phyloP scores from a whole-genome alignment of 2,888 invertebrate species.

The Stegana nigrithorax region DNA sequence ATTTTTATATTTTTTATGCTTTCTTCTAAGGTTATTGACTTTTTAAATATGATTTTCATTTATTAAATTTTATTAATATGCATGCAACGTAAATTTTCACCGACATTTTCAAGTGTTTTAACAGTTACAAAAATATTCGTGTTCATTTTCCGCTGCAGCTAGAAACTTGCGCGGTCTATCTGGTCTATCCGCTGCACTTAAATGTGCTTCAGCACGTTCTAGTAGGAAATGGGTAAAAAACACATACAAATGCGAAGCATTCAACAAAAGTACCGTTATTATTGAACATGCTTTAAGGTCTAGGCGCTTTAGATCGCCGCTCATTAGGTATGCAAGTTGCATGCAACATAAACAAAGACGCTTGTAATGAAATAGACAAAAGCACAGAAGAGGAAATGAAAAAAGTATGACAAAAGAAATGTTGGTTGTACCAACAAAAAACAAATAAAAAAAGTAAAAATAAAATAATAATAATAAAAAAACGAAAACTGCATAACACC shows the following conservation, averaged over 20 bases:
- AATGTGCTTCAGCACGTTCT: constrained; percentile 1
- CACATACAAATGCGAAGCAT: neutral
- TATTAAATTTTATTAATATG: no score
- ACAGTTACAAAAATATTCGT: no score
- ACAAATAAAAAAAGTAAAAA: neutral
- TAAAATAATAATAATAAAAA: neutral
- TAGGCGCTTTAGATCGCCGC: neutral
- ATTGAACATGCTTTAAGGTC: neutral
- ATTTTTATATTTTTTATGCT: no score
- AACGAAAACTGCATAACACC: constrained; percentile 8
- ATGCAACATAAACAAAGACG: constrained; percentile 9
- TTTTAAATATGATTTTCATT: no score
- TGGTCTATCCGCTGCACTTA: neutral
- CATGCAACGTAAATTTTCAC: no score
- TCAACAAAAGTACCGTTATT: neutral
- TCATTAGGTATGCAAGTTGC: neutral
- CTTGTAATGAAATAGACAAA: constrained; percentile 31
- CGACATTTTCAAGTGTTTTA: no score
- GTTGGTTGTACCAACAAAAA: no score
- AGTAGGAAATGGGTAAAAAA: constrained; percentile 6
- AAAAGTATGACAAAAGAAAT: neutral
- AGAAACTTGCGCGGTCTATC: neutral
- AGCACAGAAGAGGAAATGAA: neutral
- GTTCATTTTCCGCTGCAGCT: no score
- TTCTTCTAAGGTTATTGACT: no score